Conservation (phyloP, 2,888 invertebrate genomes). For the Seira ritae region DNA sequence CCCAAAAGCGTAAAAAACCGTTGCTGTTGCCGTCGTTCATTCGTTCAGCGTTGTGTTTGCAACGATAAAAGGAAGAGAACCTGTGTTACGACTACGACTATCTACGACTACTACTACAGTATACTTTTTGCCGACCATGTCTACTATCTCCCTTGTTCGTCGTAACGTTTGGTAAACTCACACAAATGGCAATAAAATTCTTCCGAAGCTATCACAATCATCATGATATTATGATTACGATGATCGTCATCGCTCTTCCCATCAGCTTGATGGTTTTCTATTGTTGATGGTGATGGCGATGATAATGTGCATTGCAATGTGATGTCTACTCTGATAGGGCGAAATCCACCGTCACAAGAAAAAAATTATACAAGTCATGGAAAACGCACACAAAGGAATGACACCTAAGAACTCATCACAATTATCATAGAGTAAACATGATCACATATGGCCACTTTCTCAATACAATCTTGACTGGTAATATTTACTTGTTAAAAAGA, state of each 20-base stretch:
- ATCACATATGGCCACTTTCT: too few species aligned
- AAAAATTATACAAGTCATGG: not conserved
- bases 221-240: constrained; percentile 2
- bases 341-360: constrained; percentile 21
- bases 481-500: too few species aligned
- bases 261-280: constrained; percentile 26
- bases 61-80: not conserved
- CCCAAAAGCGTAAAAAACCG: constrained; percentile 21
- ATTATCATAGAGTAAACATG: too few species aligned
- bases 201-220: constrained; percentile 34
- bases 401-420: too few species aligned
- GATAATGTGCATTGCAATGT: constrained; percentile 41
- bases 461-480: too few species aligned
- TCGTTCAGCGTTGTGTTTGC: not conserved
- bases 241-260: constrained; percentile 37
- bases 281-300: constrained; percentile 32
- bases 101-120: constrained; percentile 9
- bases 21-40: not conserved
- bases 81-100: constrained; percentile 3
- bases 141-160: constrained; percentile 49
- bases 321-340: constrained; percentile 33
- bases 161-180: constrained; percentile 30
- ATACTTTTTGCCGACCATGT: constrained; percentile 33
- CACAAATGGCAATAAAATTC: constrained; percentile 44
- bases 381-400: too few species aligned